Percentiles rank a stretch among this genome's conserved stretches.
These are phyloP conservation scores for Drosophila jambulina DNA, from an alignment of 1,140 invertebrate species.

Conservation along the genomic window DNA sequence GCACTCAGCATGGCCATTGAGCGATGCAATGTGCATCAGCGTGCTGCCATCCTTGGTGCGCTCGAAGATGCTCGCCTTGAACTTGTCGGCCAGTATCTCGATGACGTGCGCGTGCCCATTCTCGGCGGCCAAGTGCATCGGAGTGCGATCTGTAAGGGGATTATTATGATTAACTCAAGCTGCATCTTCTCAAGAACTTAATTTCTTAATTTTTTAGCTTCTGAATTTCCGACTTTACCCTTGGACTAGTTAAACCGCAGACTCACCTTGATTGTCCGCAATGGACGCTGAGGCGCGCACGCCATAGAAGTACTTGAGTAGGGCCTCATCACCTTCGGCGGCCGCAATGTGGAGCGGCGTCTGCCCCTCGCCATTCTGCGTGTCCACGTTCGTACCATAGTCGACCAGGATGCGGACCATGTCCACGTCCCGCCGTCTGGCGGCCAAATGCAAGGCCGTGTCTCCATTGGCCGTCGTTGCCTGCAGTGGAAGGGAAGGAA, in stretches of 20 bases:
- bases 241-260: slow-evolving; percentile 5
- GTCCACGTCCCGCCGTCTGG: slow-evolving; percentile 94
- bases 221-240: neutral
- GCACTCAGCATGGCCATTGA: slow-evolving; percentile 98
- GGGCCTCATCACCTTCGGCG: slow-evolving; percentile 96
- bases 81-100: slow-evolving; percentile 98
- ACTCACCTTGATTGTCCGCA: slow-evolving; percentile 93
- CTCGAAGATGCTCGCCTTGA: slow-evolving; percentile 97
- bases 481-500: slow-evolving; percentile 66
- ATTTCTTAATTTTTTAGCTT: neutral
- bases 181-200: neutral
- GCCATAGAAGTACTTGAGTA: slow-evolving; percentile 98
- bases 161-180: neutral
- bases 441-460: slow-evolving; percentile 96
- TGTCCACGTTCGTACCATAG: slow-evolving; percentile 95
- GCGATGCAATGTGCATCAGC: slow-evolving; percentile 98
- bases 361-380: slow-evolving; percentile 96
- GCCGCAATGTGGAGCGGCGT: slow-evolving; percentile 97
- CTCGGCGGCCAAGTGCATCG: slow-evolving; percentile 98
- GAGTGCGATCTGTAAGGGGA: slow-evolving; percentile 91
- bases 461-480: slow-evolving; percentile 92
- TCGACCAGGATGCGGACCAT: slow-evolving; percentile 96
- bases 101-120: slow-evolving; percentile 98
- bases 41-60: slow-evolving; percentile 98
- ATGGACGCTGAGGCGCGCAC: slow-evolving; percentile 97